These are phyloP conservation scores for Papilio glaucus DNA, from an alignment of 1,140 invertebrate species.

Conservation along the genomic window DNA sequence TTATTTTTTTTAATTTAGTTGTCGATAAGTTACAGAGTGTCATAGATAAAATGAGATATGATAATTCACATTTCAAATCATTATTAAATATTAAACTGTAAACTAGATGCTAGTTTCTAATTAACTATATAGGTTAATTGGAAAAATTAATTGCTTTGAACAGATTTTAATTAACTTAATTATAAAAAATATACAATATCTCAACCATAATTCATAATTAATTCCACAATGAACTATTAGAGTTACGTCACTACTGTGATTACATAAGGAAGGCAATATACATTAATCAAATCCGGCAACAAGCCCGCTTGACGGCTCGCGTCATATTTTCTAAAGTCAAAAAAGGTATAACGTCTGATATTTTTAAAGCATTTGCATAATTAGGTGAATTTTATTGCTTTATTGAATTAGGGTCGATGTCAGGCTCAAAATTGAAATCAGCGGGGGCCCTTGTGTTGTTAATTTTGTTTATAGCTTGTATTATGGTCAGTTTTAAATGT, in stretches of 20 bases:
- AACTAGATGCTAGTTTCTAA: neutral
- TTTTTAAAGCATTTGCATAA: constrained; percentile 82
- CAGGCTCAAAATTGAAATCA: constrained; percentile 81
- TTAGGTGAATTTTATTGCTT: constrained; percentile 84
- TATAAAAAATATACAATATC: constrained; percentile 25
- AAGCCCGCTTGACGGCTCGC: constrained; percentile 64
- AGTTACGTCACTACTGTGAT: constrained; percentile 53
- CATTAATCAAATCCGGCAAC: constrained; percentile 71
- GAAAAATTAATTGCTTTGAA: constrained; percentile 15
- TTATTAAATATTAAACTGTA: neutral
- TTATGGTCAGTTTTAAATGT: constrained; percentile 77
- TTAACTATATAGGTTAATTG: constrained; percentile 27
- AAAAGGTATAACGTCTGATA: constrained; percentile 76
- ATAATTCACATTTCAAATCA: neutral
- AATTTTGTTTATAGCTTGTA: constrained; percentile 83
- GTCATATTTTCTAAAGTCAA: constrained; percentile 71
- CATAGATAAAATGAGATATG: neutral
- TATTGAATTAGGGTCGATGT: constrained; percentile 83
- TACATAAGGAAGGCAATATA: constrained; percentile 39
- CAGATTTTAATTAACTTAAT: constrained; percentile 26
- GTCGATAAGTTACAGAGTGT: neutral
- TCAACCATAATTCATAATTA: constrained; percentile 58
- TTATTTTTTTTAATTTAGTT: neutral
- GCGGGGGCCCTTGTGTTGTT: constrained; percentile 79
- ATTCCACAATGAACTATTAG: constrained; percentile 51